Base-by-base conservation (phyloP, 2,888 invertebrate genomes). In the Drosophila macrospina region DNA sequence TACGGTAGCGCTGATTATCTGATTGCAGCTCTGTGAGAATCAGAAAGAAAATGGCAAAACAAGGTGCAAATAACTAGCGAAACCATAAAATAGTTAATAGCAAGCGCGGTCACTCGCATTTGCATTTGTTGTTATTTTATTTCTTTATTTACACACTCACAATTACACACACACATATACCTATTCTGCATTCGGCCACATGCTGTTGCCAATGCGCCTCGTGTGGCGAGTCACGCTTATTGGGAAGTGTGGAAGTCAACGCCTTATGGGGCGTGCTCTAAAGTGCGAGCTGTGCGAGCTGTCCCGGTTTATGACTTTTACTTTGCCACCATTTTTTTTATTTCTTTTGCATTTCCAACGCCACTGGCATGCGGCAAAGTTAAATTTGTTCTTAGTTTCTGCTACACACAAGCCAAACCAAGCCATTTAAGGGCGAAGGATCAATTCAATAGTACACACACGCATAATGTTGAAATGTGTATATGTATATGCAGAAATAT, bases 51-150 rank as follows among this genome's bases (percentile, higher is more conserved):
- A 7, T n/a, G 3, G 8, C 16, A 28, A 52, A 56, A 54, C 56
- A 67, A 78, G 69, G 74, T 80, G 86, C 69, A 69, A 69, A 65
- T 45, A 67, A 64, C 56, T 47, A 65, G 68, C 57, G 86, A 85
- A 85, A 82, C 85, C 87, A 86, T 85, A 86, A 80, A 85, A 80
- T 78, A 72, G 69, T 69, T 81, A 81, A 75, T 75, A 68, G 66
- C 56, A 52, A 63, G 60, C 48, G 52, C 78, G 80, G 74, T 80
- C 80, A 67, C 69, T 74, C 68, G 68, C 68, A 57, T 48, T 34
- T 71, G 63, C 57, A 57, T 44, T 44, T 67, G 45, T 41, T 67
- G 41, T 57, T 52, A 15, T n/a, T 28, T 20, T 16, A 28, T 69
- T 47, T 50, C 15, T 47, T 42, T 39, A 13, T 32, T 8, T 47